Percentiles rank a stretch among this genome's conserved stretches.
These are phyloP conservation scores for Drosophila tripunctata DNA, from an alignment of 2,888 invertebrate species.

Conservation along the genomic window DNA sequence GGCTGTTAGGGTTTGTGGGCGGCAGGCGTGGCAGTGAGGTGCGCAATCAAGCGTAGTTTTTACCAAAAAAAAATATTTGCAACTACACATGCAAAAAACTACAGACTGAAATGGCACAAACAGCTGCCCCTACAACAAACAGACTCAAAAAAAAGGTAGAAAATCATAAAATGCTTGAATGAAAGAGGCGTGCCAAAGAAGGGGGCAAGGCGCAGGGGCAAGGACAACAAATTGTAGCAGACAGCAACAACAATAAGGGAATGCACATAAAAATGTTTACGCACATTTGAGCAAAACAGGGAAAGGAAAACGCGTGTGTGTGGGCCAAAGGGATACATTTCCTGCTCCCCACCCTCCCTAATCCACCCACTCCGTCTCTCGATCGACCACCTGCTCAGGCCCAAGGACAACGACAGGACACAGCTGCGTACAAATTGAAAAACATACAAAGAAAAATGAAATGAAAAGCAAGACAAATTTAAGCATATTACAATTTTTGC, in stretches of 20 bases:
- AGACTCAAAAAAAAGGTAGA: slow-evolving; percentile 52
- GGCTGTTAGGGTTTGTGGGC: slow-evolving; percentile 1
- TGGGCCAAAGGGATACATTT: slow-evolving; percentile 32
- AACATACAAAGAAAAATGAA: slow-evolving; percentile 30
- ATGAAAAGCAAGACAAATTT: slow-evolving; percentile 56
- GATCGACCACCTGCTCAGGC: slow-evolving; percentile 39
- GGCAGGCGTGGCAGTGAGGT: slow-evolving; percentile 49
- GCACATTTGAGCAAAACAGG: slow-evolving; percentile 72
- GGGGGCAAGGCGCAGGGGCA: slow-evolving; percentile 15
- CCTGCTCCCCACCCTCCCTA: neutral
- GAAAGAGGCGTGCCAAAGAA: slow-evolving; percentile 26
- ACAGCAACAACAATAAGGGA: slow-evolving; percentile 39
- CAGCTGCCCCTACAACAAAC: slow-evolving; percentile 22
- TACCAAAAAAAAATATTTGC: slow-evolving; percentile 39
- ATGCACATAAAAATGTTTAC: slow-evolving; percentile 76
- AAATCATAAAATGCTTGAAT: slow-evolving; percentile 66
- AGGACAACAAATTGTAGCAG: slow-evolving; percentile 26
- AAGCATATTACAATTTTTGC: slow-evolving; percentile 49
- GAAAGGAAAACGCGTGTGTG: slow-evolving; percentile 28
- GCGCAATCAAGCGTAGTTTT: slow-evolving; percentile 63
- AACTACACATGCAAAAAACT: slow-evolving; percentile 61
- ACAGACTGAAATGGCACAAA: slow-evolving; percentile 36
- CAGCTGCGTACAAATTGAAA: slow-evolving; percentile 41
- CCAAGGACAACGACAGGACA: slow-evolving; percentile 53
- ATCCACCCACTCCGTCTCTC: neutral